phyloP scores from a whole-genome alignment of 23 tunicate species.

The Diplosoma virens region DNA sequence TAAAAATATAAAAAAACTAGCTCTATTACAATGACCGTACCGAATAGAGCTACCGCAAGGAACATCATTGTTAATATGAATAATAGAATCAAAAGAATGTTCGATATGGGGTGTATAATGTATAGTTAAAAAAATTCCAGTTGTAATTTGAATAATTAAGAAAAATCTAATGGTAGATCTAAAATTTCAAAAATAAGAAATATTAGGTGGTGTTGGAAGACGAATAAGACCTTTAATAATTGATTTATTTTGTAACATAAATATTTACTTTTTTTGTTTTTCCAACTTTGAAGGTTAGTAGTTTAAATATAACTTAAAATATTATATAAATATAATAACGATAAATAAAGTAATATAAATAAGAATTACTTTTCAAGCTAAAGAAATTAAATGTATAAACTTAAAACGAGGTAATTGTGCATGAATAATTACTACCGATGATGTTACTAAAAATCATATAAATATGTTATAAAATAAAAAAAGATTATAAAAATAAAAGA shows the following conservation, averaged over 20 bases:
- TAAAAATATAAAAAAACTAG: slow-evolving; percentile 5
- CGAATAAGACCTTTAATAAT: background rate
- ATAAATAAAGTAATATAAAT: too few relatives aligned
- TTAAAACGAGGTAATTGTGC: slow-evolving; percentile 29
- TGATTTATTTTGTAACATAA: too few relatives aligned
- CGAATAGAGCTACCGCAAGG: background rate
- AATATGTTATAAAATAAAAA: background rate
- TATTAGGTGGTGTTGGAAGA: background rate
- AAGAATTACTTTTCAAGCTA: too few relatives aligned
- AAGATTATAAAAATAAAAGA: background rate
- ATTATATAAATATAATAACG: too few relatives aligned
- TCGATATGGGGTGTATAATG: background rate
- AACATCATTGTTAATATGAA: background rate
- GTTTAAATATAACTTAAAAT: too few relatives aligned
- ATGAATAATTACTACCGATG: background rate
- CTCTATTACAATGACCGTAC: background rate
- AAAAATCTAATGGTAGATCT: background rate
- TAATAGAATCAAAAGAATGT: background rate
- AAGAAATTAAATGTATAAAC: slow-evolving; percentile 16
- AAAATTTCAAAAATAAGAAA: slow-evolving; percentile 15
- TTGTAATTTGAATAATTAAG: background rate
- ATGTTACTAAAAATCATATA: background rate
- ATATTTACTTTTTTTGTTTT: too few relatives aligned
- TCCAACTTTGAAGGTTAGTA: too few relatives aligned
- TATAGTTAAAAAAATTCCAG: slow-evolving; percentile 19